Evolutionary conservation across 2,113 vertebrate species (phyloP).

Genomic region (Melanocharis versteri): DNA sequence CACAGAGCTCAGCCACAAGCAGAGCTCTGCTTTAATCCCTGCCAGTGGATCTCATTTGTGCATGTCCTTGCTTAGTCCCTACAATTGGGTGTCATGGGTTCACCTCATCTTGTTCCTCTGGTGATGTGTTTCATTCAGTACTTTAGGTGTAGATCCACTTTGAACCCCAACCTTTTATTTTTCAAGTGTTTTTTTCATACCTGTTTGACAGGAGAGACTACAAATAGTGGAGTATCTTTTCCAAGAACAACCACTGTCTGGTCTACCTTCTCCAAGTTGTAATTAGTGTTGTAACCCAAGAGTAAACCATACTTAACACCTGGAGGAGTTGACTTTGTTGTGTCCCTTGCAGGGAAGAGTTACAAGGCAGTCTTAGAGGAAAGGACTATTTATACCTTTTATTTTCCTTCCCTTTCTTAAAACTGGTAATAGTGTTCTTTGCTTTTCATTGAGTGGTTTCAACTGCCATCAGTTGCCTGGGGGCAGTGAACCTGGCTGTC

Average conservation of each 20-base stretch:
- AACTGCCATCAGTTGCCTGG: slow-evolving; percentile 7
- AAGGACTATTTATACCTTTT: neutral
- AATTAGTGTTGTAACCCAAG: neutral
- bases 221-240: neutral
- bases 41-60: neutral
- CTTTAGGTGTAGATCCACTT: neutral
- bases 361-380: neutral
- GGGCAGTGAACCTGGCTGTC: slow-evolving; percentile 23
- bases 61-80: neutral
- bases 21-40: neutral
- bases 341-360: neutral
- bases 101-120: neutral
- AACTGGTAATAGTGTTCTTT: neutral
- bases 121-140: neutral
- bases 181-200: neutral
- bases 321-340: neutral
- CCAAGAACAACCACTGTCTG: neutral
- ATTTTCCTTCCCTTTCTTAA: neutral
- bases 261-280: neutral
- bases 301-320: neutral
- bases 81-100: neutral
- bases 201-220: neutral
- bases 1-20: neutral
- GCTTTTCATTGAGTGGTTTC: slow-evolving; percentile 24
- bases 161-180: neutral